Evolutionary conservation across 2,888 invertebrate species (phyloP).

Genomic region (Himalopsyche japonica): DNA sequence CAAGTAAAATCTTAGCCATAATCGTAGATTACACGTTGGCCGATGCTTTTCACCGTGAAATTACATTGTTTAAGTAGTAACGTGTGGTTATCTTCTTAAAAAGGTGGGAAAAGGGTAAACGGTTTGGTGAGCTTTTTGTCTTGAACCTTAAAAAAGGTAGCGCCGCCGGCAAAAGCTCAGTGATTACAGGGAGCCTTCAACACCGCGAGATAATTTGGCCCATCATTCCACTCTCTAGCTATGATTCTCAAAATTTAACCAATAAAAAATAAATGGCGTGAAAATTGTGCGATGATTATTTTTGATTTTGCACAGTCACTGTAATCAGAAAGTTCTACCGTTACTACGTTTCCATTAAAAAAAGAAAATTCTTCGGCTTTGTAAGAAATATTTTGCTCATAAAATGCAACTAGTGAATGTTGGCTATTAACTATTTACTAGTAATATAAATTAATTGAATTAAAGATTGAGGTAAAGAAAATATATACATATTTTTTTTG

Average conservation of each 20-base stretch:
- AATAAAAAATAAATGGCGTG: neutral
- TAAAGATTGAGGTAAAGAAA: no score
- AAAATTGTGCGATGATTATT: neutral
- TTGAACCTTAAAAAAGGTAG: conserved; percentile 4
- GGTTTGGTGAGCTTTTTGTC: neutral
- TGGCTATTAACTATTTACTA: no score
- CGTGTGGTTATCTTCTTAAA: conserved; percentile 33
- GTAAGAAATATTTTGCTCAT: no score
- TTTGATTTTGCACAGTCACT: neutral
- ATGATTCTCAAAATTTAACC: neutral
- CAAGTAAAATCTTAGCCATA: conserved; percentile 5
- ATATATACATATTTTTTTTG: no score
- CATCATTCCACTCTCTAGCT: neutral
- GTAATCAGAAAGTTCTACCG: no score
- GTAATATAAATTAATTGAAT: no score
- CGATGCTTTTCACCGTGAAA: conserved; percentile 27
- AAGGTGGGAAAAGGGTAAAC: conserved; percentile 38
- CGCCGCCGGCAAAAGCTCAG: conserved; percentile 1
- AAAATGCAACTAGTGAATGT: no score
- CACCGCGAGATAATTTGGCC: neutral
- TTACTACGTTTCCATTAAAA: no score
- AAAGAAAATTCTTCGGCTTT: no score
- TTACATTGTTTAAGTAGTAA: conserved; percentile 37
- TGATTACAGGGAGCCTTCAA: conserved; percentile 22
- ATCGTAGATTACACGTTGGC: conserved; percentile 32